Conservation (phyloP, 2,113 vertebrate genomes). For the Microcebus jonahi region DNA sequence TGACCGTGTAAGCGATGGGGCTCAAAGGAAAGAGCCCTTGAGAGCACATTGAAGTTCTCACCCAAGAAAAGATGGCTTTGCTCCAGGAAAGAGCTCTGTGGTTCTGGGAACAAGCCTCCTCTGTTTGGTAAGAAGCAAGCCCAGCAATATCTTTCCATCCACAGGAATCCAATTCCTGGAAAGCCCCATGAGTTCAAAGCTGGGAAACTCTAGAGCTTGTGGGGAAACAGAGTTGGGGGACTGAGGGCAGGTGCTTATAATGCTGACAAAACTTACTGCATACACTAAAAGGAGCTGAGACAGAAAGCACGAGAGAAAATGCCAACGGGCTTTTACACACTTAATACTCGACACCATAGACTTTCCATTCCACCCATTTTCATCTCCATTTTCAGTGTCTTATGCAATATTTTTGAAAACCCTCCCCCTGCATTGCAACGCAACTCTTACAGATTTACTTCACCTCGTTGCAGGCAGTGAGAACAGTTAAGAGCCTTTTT, state of each 20-base stretch:
- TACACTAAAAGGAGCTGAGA: no score
- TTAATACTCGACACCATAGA: accelerated
- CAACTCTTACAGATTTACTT: neutral
- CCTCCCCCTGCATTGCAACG: neutral
- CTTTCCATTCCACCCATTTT: neutral
- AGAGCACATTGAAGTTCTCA: neutral
- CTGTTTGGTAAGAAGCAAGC: neutral
- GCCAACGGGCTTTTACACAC: accelerated
- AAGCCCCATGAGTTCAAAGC: neutral
- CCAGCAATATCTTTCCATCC: neutral
- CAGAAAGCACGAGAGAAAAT: no score
- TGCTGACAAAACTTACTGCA: neutral
- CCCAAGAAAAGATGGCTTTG: slow-evolving; percentile 43
- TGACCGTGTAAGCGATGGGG: neutral
- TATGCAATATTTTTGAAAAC: neutral
- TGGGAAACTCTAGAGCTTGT: neutral
- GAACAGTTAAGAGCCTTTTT: neutral
- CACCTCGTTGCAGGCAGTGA: neutral
- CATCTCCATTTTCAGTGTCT: neutral
- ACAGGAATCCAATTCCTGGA: neutral
- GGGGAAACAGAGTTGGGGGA: neutral
- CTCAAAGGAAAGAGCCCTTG: accelerated
- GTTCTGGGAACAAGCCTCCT: slow-evolving; percentile 48
- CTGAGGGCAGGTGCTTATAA: accelerated
- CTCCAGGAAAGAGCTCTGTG: slow-evolving; percentile 32